phyloP scores from a whole-genome alignment of 2,797 vertebrate species.

The Micromesistius poutassou region DNA sequence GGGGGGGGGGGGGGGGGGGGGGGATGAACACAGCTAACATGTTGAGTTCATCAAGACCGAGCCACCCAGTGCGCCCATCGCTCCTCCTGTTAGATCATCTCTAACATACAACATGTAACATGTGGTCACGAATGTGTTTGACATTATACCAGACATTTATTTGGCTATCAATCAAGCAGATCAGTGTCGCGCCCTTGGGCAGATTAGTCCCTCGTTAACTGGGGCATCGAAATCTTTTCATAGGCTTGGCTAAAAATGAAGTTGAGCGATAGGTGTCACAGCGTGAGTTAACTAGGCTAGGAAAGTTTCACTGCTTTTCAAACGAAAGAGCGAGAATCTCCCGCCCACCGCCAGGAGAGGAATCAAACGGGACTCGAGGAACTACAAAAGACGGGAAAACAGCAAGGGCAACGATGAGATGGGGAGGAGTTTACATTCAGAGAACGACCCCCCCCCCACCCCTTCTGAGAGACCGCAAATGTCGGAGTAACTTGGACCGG shows the following conservation, averaged over 20 bases:
- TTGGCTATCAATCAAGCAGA: constrained; percentile 18
- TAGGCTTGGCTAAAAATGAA: constrained; percentile 42
- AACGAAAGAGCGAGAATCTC: neutral
- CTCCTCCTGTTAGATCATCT: neutral
- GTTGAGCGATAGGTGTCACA: constrained; percentile 12
- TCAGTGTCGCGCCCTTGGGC: constrained; percentile 40
- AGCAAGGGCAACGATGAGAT: neutral
- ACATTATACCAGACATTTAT: neutral
- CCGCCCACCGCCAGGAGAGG: neutral
- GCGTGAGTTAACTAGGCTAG: neutral
- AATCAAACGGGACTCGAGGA: neutral
- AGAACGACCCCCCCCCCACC: neutral
- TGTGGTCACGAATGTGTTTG: neutral
- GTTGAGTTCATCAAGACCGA: neutral
- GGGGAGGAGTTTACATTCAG: neutral
- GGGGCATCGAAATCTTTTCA: constrained; percentile 63
- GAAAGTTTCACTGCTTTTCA: neutral
- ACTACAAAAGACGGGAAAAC: neutral
- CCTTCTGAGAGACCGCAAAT: no score
- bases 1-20: no score
- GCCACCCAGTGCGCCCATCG: neutral
- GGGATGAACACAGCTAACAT: neutral
- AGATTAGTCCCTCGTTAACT: constrained; percentile 50
- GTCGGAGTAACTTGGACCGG: no score
- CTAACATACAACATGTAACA: neutral